Base-by-base conservation (phyloP, 2,113 vertebrate species). In the Fulica atra region DNA sequence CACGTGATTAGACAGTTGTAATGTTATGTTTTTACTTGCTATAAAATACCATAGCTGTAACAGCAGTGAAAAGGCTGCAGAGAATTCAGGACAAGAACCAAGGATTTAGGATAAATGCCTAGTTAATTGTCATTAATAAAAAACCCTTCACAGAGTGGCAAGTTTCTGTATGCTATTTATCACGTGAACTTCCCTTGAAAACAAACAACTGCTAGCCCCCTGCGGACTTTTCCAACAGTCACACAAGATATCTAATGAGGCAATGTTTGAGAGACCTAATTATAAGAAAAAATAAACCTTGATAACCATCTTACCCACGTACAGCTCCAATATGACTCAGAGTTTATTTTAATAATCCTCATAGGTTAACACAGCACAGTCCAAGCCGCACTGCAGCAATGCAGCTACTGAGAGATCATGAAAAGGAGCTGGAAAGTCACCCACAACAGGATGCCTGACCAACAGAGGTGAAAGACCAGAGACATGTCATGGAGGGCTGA, bases 251-350 rank as follows among this genome's bases (percentile, higher is more conserved):
- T 66, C 88, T 94, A 95, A 97, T 87, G 94, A 96, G 53, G 86
- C 89, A 96, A 87, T 72, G 61, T 91, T 96, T 93, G 88, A 93
- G 80, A 96, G 90, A 90, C 65, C 84, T 95, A 92, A 93, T 95
- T 96, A 95, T 81, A 81, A 84, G 81, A 93, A 89, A 96, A 94
- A 94, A 93, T 94, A 97, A 96, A 94, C 91, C 82, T 87, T 54
- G 94, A 96, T 97, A 97, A 92, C 73, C 71, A 96, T 97, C 96
- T 96, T 95, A 95, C 93, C 94, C 93, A 93, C 24, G 0, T 74
- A 95, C 50, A 78, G 71, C 70, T 92, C 79, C 74, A 96, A 86
- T 88, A 90, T 96, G 88, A 96, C 79, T 97, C 94, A 96, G 81
- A 94, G 88, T 93, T 96, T 88, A 89, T 95, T 96, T 95, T 92